phyloP scores from a whole-genome alignment of 1,140 invertebrate genomes.

The Hycleus cichorii region DNA sequence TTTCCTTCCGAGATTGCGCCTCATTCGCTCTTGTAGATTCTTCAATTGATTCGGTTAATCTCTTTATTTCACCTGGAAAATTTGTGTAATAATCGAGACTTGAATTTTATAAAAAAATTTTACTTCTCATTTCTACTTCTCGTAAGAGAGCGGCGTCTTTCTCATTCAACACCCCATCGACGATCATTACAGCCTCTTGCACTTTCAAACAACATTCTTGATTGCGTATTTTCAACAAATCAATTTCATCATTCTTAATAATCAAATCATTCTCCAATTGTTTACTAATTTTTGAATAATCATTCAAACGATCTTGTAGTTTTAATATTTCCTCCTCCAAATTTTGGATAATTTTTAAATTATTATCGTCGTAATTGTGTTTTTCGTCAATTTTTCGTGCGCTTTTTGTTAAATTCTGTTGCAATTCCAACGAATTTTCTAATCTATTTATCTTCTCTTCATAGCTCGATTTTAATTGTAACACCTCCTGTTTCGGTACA shows the following conservation, averaged over 20 bases:
- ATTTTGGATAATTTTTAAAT: constrained; percentile 28
- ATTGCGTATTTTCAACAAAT: constrained; percentile 24
- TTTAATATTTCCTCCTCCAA: constrained; percentile 28
- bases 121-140: constrained; percentile 30
- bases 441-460: constrained; percentile 28
- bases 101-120: not conserved
- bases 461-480: constrained; percentile 31
- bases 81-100: not conserved
- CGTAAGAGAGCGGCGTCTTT: constrained; percentile 35
- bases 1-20: constrained; percentile 26
- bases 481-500: constrained; percentile 25
- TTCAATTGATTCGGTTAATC: constrained; percentile 18
- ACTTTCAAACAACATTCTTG: constrained; percentile 32
- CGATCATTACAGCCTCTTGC: constrained; percentile 33
- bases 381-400: constrained; percentile 22
- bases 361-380: constrained; percentile 23
- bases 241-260: constrained; percentile 22
- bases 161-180: constrained; percentile 35
- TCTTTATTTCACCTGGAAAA: constrained; percentile 22
- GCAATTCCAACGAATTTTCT: constrained; percentile 14
- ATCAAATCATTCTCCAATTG: constrained; percentile 20
- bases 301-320: constrained; percentile 24
- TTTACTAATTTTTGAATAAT: constrained; percentile 18
- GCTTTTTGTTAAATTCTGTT: constrained; percentile 9
- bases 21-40: constrained; percentile 23